Conservation (phyloP, 2,113 vertebrate species). For the Pica pica region DNA sequence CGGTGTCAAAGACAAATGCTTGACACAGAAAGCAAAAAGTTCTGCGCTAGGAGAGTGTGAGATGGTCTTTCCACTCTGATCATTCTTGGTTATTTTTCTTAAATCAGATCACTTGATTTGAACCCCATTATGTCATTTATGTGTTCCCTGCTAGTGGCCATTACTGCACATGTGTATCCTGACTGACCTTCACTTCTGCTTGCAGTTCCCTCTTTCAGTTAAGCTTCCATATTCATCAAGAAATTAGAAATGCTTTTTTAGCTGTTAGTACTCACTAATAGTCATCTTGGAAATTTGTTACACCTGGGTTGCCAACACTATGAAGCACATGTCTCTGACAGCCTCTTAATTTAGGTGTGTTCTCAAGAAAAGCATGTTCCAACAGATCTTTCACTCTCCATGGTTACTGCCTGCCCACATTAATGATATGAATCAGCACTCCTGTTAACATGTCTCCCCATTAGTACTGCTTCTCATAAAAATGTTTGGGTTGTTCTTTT, state of each 20-base stretch:
- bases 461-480: background rate
- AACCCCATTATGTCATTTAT: background rate
- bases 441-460: conserved; percentile 15
- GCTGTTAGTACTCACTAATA: conserved; percentile 35
- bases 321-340: conserved; percentile 12
- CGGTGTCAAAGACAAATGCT: background rate
- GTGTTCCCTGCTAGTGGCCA: background rate
- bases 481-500: background rate
- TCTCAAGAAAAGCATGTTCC: conserved; percentile 32
- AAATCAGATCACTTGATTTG: background rate
- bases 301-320: conserved; percentile 15
- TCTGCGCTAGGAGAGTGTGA: background rate
- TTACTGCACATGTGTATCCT: background rate
- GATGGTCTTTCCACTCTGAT: background rate
- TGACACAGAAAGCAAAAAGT: background rate
- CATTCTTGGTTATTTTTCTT: background rate
- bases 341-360: conserved; percentile 22
- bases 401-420: background rate
- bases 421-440: conserved; percentile 31
- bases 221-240: background rate
- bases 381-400: background rate
- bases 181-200: background rate
- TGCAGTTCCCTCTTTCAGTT: background rate
- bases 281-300: conserved; percentile 27
- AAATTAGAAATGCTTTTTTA: conserved; percentile 23